These are phyloP conservation scores for Drosophila meridiana DNA, from an alignment of 2,888 invertebrate species.

Conservation along the genomic window DNA sequence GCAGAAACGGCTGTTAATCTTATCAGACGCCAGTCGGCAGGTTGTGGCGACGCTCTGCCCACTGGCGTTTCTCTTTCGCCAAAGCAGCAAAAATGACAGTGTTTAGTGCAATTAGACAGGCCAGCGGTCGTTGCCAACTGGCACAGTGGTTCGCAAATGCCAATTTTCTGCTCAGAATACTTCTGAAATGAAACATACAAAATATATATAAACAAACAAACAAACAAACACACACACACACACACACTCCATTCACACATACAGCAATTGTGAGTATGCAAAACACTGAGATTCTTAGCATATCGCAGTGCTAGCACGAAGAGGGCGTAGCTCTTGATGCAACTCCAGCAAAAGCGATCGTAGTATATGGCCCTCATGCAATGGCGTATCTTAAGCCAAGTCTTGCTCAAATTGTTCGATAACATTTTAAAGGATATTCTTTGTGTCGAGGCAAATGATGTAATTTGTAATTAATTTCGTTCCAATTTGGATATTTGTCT, in stretches of 20 bases:
- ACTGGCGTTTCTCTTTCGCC: constrained; percentile 58
- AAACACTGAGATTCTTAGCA: not conserved
- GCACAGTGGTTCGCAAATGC: constrained; percentile 39
- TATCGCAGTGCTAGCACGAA: constrained; percentile 2
- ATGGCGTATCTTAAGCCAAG: not conserved
- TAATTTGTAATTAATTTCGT: not conserved
- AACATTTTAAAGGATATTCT: not conserved
- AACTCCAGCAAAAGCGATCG: constrained; percentile 2
- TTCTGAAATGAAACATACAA: not conserved
- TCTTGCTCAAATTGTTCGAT: not conserved
- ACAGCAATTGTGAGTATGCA: not conserved
- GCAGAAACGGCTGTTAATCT: constrained; percentile 53
- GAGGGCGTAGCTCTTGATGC: constrained; percentile 7
- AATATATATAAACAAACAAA: too few species aligned
- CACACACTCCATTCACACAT: not conserved
- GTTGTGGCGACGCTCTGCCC: constrained; percentile 49
- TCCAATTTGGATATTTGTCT: not conserved
- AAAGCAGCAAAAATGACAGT: constrained; percentile 51
- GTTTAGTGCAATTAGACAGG: constrained; percentile 64
- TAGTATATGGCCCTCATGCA: not conserved
- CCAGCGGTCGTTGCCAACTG: constrained; percentile 34
- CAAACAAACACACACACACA: not conserved
- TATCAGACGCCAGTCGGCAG: constrained; percentile 51
- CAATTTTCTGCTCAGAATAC: constrained; percentile 2
- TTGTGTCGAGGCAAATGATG: not conserved